Evolutionary conservation across 1,140 invertebrate genomes (phyloP), one percentile per base, ranked within the genome.

Genomic region (Micrasema minimum): DNA sequence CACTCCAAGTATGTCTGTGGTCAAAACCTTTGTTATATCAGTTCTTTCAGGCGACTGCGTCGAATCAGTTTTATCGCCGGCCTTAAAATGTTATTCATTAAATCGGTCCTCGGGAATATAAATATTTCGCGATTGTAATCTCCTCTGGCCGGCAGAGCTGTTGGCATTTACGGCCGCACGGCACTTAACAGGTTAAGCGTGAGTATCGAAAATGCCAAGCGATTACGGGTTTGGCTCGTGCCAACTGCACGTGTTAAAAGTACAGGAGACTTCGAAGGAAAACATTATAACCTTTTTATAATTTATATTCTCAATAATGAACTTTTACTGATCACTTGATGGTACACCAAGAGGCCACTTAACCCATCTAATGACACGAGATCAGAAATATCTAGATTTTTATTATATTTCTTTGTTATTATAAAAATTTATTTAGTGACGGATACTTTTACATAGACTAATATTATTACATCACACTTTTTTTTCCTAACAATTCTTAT

Each of bases 91-190:
- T 70, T 46, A 64, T 70, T 70, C 62, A 64, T 64, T 48, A 50
- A 64, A 62, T 35, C 38, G 69, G 48, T 22, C 57, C 66, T 11
- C 43, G 53, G 20, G 23, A 45, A 37, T 23, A 66, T 50, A 66
- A 61, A 61, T 22, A 51, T 66, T 66, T 66, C 38, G 46, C 62
- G 62, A 50, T 31, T 45, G 62, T n/a, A 18, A n/a, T 64, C 23
- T 64, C 45, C 43, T 67, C 55, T 67, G 20, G 45, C 48, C 41
- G 12, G 48, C 69, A 65, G 16, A 72, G 71, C 37, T 41, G 31
- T 69, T 73, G 71, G 64, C 71, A 73, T 73, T 73, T 69, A 69
- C 59, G 35, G 50, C 38, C 22, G n/a, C 59, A 22, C 18, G 62
- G 61, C 59, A 72, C 70, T 72, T 72, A 72, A 51, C 64, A 38